These are phyloP conservation scores for Chionoecetes opilio DNA, from an alignment of 1,140 invertebrate species.

Conservation along the genomic window DNA sequence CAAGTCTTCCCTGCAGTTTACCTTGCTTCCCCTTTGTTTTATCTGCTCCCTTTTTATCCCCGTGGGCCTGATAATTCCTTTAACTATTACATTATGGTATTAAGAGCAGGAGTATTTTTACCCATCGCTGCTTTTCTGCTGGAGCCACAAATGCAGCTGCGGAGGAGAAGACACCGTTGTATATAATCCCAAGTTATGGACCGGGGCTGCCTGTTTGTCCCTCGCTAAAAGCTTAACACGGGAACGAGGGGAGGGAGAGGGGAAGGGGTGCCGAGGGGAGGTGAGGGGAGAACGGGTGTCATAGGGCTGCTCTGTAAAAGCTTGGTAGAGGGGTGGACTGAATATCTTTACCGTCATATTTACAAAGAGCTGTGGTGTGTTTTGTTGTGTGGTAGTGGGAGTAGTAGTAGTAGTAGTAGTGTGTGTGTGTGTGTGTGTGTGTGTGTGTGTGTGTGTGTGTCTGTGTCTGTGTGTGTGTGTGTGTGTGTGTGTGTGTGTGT, in stretches of 20 bases:
- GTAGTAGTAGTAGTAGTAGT: too few relatives aligned
- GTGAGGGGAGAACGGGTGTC: neutral
- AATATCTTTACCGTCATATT: constrained; percentile 44
- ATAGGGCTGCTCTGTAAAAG: constrained; percentile 42
- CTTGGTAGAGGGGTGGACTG: constrained; percentile 37
- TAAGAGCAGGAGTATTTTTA: constrained; percentile 60
- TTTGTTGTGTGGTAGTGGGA: constrained; percentile 3
- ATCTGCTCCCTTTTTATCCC: neutral
- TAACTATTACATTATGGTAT: constrained; percentile 60
- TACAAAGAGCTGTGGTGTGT: constrained; percentile 28
- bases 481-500: neutral
- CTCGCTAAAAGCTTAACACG: constrained; percentile 66
- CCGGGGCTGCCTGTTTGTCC: constrained; percentile 61
- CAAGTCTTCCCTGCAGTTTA: neutral
- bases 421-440: constrained; percentile 52
- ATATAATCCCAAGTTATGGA: constrained; percentile 64
- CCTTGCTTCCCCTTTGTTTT: neutral
- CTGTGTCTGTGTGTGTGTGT: neutral
- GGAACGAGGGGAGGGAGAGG: neutral
- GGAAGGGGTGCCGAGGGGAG: neutral
- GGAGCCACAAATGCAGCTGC: constrained; percentile 46
- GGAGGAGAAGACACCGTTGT: constrained; percentile 61
- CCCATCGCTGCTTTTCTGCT: constrained; percentile 60
- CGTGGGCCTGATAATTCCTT: constrained; percentile 61
- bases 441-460: neutral